Conservation (phyloP, 2,888 invertebrate species). For the Drosophila nigricruria region DNA sequence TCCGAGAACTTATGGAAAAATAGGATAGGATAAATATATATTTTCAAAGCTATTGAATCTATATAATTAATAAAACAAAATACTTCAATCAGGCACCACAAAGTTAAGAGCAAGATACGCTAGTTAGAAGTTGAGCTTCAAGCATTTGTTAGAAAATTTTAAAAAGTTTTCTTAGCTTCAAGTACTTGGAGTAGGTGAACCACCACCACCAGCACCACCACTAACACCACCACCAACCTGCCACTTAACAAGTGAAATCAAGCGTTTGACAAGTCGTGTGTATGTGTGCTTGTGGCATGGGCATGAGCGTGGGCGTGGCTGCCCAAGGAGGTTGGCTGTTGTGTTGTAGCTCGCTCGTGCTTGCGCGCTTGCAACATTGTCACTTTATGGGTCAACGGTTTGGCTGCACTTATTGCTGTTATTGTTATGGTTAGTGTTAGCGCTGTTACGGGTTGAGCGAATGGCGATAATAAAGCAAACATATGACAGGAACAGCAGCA, state of each 20-base stretch:
- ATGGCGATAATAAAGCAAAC: conserved; percentile 76
- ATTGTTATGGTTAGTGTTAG: conserved; percentile 72
- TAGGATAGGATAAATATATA: background rate
- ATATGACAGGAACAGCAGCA: conserved; percentile 57
- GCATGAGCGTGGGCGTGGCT: conserved; percentile 6
- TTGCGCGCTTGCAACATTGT: conserved; percentile 63
- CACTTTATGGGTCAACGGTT: conserved; percentile 73
- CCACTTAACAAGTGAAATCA: conserved; percentile 25
- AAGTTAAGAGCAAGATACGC: background rate
- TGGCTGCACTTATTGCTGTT: conserved; percentile 67
- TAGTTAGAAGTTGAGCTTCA: background rate
- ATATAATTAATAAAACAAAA: background rate
- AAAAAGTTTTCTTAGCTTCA: conserved; percentile 1
- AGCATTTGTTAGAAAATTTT: background rate
- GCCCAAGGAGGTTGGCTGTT: background rate
- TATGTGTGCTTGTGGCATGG: conserved; percentile 4
- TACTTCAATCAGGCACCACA: background rate
- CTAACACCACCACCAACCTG: conserved; percentile 8
- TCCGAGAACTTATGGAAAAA: background rate
- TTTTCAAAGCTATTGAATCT: background rate
- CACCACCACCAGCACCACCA: background rate
- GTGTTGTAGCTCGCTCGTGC: conserved; percentile 2
- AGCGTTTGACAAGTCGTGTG: conserved; percentile 24
- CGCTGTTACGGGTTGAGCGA: conserved; percentile 59
- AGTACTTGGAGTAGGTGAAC: background rate